phyloP scores from a whole-genome alignment of 2,797 vertebrate genomes.

The Halcyon chelicuti region DNA sequence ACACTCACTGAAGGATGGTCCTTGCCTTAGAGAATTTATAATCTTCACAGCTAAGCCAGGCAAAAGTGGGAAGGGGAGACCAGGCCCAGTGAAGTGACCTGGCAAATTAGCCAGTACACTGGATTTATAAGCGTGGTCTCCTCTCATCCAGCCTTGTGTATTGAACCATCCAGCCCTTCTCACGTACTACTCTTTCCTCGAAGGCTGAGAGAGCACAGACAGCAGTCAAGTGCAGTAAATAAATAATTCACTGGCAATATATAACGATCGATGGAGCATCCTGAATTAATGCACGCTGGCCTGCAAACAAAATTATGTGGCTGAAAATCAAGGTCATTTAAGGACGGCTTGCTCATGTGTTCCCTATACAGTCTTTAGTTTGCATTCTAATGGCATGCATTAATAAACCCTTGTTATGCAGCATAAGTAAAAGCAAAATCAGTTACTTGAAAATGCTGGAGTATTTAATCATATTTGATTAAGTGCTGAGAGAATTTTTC shows the following conservation, averaged over 20 bases:
- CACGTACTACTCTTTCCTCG: not conserved
- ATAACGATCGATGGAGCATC: not conserved
- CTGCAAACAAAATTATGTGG: not conserved
- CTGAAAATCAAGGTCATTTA: conserved; percentile 7
- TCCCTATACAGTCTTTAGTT: not conserved
- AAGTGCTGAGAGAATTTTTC: not conserved
- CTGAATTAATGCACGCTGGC: not conserved
- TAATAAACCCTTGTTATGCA: not conserved
- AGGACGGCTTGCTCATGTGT: not conserved
- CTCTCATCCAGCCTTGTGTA: not conserved
- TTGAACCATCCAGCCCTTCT: not conserved
- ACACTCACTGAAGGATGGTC: not conserved
- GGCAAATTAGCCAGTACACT: not conserved
- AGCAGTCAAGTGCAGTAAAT: not conserved
- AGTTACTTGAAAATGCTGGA: not conserved
- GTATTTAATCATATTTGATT: not conserved
- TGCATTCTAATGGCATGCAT: not conserved
- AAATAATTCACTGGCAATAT: not conserved
- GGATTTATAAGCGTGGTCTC: not conserved
- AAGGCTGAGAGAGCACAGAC: not conserved
- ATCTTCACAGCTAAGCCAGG: not conserved
- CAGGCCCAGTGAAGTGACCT: not conserved
- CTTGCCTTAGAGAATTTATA: not conserved
- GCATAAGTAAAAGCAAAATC: not conserved
- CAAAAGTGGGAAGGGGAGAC: not conserved